phyloP scores from a whole-genome alignment of 2,888 invertebrate genomes.

The Plagodis dolabraria region DNA sequence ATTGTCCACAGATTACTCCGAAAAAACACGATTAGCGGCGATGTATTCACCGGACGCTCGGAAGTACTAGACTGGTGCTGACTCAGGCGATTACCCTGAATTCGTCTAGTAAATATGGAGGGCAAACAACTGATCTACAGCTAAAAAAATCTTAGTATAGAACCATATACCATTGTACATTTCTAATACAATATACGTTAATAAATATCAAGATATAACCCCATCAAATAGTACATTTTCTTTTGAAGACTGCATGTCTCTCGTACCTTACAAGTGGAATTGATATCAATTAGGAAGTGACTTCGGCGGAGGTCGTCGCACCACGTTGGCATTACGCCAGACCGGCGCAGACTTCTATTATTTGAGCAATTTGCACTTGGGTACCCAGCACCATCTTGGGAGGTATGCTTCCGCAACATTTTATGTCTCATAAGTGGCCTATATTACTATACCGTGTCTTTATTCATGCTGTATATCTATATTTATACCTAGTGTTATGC shows the following conservation, averaged over 20 bases:
- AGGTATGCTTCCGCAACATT: constrained; percentile 30
- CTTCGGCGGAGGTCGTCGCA: constrained; percentile 57
- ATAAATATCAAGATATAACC: too few species aligned
- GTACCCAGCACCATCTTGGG: constrained; percentile 36
- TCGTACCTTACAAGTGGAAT: constrained; percentile 45
- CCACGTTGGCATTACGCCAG: constrained; percentile 64
- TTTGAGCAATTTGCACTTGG: constrained; percentile 63
- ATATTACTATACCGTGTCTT: background rate
- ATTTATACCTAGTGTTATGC: background rate
- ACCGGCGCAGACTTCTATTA: constrained; percentile 57
- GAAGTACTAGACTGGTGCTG: too few species aligned
- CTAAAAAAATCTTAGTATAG: too few species aligned
- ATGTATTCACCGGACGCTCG: too few species aligned
- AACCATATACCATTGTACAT: too few species aligned
- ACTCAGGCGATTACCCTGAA: too few species aligned
- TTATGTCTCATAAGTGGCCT: background rate
- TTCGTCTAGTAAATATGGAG: too few species aligned
- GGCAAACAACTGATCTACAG: too few species aligned
- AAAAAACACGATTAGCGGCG: too few species aligned
- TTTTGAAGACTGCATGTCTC: constrained; percentile 1
- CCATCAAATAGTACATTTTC: background rate
- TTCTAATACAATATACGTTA: too few species aligned
- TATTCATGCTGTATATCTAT: too few species aligned
- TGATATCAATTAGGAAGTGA: constrained; percentile 59
- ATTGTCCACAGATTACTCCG: too few species aligned